A percentile compares a stretch with the other conserved stretches of the same genome.
These are phyloP conservation scores for Elymnias hypermnestra DNA, from an alignment of 1,140 invertebrate species.

Conservation along the genomic window DNA sequence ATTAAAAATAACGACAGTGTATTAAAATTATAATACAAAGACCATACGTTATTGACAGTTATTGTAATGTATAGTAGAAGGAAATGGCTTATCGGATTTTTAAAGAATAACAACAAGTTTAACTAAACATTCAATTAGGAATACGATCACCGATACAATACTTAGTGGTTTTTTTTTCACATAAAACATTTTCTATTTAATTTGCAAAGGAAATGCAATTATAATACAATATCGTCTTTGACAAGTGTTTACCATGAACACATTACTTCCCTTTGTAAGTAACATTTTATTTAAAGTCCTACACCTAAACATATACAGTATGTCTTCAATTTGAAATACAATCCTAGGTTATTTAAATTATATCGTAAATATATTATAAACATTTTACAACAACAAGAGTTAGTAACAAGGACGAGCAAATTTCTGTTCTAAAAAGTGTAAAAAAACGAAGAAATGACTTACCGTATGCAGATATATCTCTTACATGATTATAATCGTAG, in stretches of 20 bases:
- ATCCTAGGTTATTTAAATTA: slow-evolving; percentile 52
- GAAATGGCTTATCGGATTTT: too few species aligned
- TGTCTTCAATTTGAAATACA: slow-evolving; percentile 43
- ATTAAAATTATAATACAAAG: too few species aligned
- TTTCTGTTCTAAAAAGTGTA: slow-evolving; percentile 19
- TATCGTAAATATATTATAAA: slow-evolving; percentile 63
- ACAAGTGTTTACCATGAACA: slow-evolving; percentile 23
- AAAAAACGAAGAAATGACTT: slow-evolving; percentile 1
- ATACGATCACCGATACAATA: too few species aligned
- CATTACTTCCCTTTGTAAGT: slow-evolving; percentile 49
- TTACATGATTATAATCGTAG: background rate
- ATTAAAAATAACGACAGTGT: too few species aligned
- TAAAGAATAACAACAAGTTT: too few species aligned
- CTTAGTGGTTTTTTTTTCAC: too few species aligned
- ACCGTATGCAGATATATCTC: slow-evolving; percentile 1
- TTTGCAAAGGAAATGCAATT: too few species aligned
- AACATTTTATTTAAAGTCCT: slow-evolving; percentile 50
- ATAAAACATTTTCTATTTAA: too few species aligned
- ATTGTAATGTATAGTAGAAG: too few species aligned
- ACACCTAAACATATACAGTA: slow-evolving; percentile 50
- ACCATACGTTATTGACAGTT: too few species aligned
- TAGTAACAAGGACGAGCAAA: slow-evolving; percentile 55
- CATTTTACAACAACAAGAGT: slow-evolving; percentile 66
- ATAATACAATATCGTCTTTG: too few species aligned
- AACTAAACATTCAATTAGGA: too few species aligned